These are phyloP conservation scores for Diachasmimorpha longicaudata DNA, from an alignment of 1,140 invertebrate species.

Conservation along the genomic window DNA sequence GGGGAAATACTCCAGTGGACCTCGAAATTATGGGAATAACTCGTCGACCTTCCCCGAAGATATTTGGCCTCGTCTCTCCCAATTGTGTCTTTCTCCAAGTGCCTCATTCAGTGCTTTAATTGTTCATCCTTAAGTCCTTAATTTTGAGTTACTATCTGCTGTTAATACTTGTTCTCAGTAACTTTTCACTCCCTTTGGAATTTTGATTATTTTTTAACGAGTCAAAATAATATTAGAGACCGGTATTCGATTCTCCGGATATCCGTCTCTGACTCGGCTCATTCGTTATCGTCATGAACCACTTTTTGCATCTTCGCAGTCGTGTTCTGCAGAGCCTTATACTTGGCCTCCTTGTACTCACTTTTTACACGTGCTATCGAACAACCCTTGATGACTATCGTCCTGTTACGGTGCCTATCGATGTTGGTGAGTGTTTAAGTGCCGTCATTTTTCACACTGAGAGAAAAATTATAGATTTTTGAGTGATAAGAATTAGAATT, in stretches of 20 bases:
- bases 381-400: slow-evolving; percentile 48
- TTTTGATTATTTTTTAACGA: not conserved
- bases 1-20: slow-evolving; percentile 10
- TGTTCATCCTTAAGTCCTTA: not conserved
- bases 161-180: not conserved
- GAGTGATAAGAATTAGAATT: too few relatives aligned
- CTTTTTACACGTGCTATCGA: slow-evolving; percentile 57
- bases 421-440: slow-evolving; percentile 47
- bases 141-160: not conserved
- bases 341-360: slow-evolving; percentile 49
- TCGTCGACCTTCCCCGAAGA: slow-evolving; percentile 18
- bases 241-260: slow-evolving; percentile 10
- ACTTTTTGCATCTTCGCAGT: slow-evolving; percentile 53
- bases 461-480: too few relatives aligned
- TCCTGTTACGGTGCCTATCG: slow-evolving; percentile 37
- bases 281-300: slow-evolving; percentile 43
- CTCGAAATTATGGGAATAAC: slow-evolving; percentile 21
- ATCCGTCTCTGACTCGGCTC: not conserved
- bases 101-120: slow-evolving; percentile 3
- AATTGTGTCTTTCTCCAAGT: not conserved
- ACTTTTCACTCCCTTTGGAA: not conserved
- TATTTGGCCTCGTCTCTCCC: not conserved
- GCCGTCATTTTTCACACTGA: not conserved
- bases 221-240: not conserved
- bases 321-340: slow-evolving; percentile 51